Evolutionary conservation across 2,888 invertebrate genomes (phyloP).

Genomic region (Brachyopa scutellaris): DNA sequence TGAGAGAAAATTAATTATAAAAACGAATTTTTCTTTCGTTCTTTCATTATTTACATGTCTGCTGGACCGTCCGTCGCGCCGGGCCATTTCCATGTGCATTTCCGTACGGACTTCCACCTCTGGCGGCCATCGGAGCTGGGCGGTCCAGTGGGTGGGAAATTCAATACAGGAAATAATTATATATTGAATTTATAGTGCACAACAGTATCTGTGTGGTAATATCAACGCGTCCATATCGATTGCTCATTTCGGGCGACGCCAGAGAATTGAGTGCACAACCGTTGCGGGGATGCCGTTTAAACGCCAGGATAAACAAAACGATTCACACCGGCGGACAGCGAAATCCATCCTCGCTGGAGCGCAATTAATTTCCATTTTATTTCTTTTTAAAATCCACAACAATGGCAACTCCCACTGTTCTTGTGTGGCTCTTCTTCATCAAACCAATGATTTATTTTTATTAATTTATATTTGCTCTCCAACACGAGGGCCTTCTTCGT

Average conservation of each 20-base stretch:
- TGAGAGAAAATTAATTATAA: slow-evolving; percentile 71
- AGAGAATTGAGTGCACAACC: slow-evolving; percentile 42
- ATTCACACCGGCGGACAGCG: slow-evolving; percentile 70
- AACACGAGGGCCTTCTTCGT: slow-evolving; percentile 28
- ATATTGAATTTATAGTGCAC: slow-evolving; percentile 67
- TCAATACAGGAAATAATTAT: slow-evolving; percentile 73
- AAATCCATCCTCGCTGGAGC: slow-evolving; percentile 63
- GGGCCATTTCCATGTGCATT: slow-evolving; percentile 68
- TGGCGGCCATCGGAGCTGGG: slow-evolving; percentile 14
- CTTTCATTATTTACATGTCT: slow-evolving; percentile 69
- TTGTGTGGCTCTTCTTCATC: slow-evolving; percentile 69
- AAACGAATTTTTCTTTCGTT: slow-evolving; percentile 67
- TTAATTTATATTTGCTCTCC: slow-evolving; percentile 67
- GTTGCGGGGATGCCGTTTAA: slow-evolving; percentile 60
- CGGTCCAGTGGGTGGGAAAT: slow-evolving; percentile 64
- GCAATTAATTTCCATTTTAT: slow-evolving; percentile 71
- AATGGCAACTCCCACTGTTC: slow-evolving; percentile 72
- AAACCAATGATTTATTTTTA: slow-evolving; percentile 71
- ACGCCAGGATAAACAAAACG: slow-evolving; percentile 71
- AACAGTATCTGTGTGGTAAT: slow-evolving; percentile 71
- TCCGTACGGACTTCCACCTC: slow-evolving; percentile 65
- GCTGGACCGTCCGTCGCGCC: slow-evolving; percentile 60
- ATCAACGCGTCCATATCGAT: slow-evolving; percentile 68
- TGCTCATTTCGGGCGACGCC: slow-evolving; percentile 21
- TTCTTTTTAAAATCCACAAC: slow-evolving; percentile 72